These are phyloP conservation scores for Salminus brasiliensis DNA, from an alignment of 2,113 vertebrate genomes.

Conservation along the genomic window DNA sequence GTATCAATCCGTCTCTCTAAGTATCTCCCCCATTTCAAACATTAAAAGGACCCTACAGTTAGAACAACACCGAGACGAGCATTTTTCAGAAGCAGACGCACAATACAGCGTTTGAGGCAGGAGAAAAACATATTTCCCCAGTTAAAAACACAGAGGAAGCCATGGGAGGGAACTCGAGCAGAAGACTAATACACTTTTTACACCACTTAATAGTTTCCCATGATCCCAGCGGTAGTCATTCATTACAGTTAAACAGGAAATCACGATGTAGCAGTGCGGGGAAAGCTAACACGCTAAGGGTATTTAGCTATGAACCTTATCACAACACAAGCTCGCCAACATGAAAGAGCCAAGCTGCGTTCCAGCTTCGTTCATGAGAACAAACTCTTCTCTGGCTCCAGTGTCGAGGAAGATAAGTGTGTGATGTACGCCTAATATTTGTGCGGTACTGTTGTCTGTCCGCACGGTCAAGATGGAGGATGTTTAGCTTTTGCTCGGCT, in stretches of 20 bases:
- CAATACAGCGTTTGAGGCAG: conserved; percentile 17
- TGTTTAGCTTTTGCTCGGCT: conserved; percentile 46
- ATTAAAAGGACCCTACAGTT: conserved; percentile 33
- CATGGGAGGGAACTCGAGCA: not conserved
- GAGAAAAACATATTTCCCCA: not conserved
- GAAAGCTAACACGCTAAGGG: conserved; percentile 26
- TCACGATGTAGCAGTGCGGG: conserved; percentile 21
- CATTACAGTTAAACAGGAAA: conserved; percentile 44
- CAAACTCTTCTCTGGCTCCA: conserved; percentile 11
- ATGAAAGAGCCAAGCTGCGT: not conserved
- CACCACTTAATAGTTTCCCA: conserved; percentile 16
- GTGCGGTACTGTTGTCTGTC: conserved; percentile 40
- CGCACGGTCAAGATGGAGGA: conserved; percentile 35
- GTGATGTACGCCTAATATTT: conserved; percentile 40
- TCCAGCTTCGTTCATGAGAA: not conserved
- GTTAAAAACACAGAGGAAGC: conserved; percentile 14
- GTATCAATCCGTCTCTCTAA: conserved; percentile 34
- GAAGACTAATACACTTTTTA: not conserved
- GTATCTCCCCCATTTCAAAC: conserved; percentile 22
- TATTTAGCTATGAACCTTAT: conserved; percentile 35
- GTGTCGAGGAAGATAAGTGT: not conserved
- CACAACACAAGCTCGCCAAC: conserved; percentile 24
- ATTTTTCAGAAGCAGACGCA: conserved; percentile 21
- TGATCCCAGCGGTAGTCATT: conserved; percentile 37
- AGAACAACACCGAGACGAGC: conserved; percentile 24